A percentile compares a stretch with the other conserved stretches of the same genome.
Evolutionary conservation across 2,797 vertebrate genomes (phyloP).

Genomic region (Leptatherina wallacei): DNA sequence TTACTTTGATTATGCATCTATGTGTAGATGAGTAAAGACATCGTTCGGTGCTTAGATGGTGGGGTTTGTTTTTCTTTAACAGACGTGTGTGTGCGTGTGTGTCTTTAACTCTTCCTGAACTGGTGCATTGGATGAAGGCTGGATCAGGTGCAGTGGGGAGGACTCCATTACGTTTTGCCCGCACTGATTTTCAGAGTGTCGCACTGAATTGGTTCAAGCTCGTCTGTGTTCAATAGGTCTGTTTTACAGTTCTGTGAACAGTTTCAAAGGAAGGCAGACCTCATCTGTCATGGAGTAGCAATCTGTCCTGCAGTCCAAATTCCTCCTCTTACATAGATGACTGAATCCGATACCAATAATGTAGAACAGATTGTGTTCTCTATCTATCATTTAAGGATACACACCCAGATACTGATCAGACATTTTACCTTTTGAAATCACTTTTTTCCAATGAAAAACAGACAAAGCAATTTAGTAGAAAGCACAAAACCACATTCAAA

Average conservation of each 20-base stretch:
- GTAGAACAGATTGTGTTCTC: constrained; percentile 45
- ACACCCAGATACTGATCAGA: constrained; percentile 37
- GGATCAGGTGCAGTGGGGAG: constrained; percentile 76
- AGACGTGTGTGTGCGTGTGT: constrained; percentile 5
- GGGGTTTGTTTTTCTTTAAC: constrained; percentile 38
- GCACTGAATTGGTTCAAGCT: constrained; percentile 78
- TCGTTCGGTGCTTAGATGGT: constrained; percentile 17
- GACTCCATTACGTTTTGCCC: constrained; percentile 76
- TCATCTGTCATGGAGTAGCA: constrained; percentile 79
- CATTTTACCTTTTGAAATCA: constrained; percentile 40
- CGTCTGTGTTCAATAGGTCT: constrained; percentile 76
- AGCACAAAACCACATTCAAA: constrained; percentile 22
- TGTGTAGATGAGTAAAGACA: constrained; percentile 41
- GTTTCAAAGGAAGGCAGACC: constrained; percentile 77
- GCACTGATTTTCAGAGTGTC: constrained; percentile 77
- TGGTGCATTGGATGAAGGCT: constrained; percentile 22
- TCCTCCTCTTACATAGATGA: constrained; percentile 60
- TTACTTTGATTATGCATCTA: constrained; percentile 66
- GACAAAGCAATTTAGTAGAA: constrained; percentile 35
- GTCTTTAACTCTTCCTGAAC: constrained; percentile 48
- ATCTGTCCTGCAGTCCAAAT: constrained; percentile 62
- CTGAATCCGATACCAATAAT: constrained; percentile 58
- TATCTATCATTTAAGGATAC: constrained; percentile 50
- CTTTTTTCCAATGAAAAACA: constrained; percentile 33
- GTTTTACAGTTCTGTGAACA: constrained; percentile 79